Evolutionary conservation across 2,888 invertebrate species (phyloP), one percentile per base, ranked within the genome.

Genomic region (Liopterus haemorrhoidalis): DNA sequence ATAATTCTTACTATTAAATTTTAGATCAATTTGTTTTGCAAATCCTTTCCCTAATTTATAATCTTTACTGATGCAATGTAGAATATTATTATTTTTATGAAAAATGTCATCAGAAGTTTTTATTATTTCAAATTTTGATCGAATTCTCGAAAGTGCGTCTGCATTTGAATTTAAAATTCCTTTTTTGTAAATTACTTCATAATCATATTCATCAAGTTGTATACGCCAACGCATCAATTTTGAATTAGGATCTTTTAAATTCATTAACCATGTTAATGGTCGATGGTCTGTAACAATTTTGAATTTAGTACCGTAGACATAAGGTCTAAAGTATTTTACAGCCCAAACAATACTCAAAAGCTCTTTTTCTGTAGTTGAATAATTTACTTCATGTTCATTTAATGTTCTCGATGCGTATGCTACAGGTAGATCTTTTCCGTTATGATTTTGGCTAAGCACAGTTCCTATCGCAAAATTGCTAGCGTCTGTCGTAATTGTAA

Each of bases 361-460:
- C 49, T 59, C 59, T 21, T 54, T 52, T 48, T 59, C 54, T 11
- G 38, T 54, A 11, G 48, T 51, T 4, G 38, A 41, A 25, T 55
- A 54, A 25, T 50, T 52, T n/a, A 30, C 46, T 46, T 58, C 54
- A 2, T 49, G 14, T 24, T 48, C 46, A 33, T 52, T 55, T 20
- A 58, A 32, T 8, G 54, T 51, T 16, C 57, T 33, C 18, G 51
- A 52, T 4, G 58, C 55, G 25, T 53, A 60, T 4, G 56, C 51
- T 5, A 60, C 46, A 5, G 59, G 58, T 15, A 51, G 46, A 15
- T 61, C 60, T 39, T 57, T 53, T 2, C 55, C 55, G 22, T 55
- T 54, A 0, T 54, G 40, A 1, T 54, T 55, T 43, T 63, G 61
- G 1, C 55, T 49, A 4, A 57, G 24, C 1, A 59, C 52, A 8